phyloP scores from a whole-genome alignment of 2,888 invertebrate genomes.

The Zhengitettix transpicula region DNA sequence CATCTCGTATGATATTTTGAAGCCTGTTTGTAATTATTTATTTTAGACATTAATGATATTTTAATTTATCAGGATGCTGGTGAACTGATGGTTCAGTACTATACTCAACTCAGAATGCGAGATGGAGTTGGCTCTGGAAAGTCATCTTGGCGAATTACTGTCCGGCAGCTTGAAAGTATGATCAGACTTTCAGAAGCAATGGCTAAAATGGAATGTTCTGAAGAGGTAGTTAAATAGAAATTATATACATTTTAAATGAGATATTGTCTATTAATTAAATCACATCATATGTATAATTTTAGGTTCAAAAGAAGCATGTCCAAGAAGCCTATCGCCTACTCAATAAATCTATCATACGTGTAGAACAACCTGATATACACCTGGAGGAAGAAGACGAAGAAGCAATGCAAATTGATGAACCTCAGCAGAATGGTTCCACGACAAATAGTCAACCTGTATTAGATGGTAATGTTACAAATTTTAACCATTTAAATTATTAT shows the following conservation, averaged over 20 bases:
- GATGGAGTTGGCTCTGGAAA: constrained; percentile 54
- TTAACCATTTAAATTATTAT: too few species aligned
- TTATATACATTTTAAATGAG: not conserved
- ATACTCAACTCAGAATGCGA: constrained; percentile 68
- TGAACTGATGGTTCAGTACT: constrained; percentile 71
- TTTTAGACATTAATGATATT: not conserved
- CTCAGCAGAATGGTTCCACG: not conserved
- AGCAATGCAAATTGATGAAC: constrained; percentile 34
- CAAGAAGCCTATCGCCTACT: constrained; percentile 78
- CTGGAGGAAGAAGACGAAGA: constrained; percentile 59
- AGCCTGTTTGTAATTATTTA: too few species aligned
- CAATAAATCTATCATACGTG: constrained; percentile 91
- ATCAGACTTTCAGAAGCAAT: constrained; percentile 91
- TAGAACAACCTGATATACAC: constrained; percentile 94
- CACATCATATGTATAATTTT: not conserved
- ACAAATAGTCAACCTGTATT: not conserved
- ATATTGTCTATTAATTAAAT: too few species aligned
- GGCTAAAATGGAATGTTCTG: constrained; percentile 89
- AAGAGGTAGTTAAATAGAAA: constrained; percentile 40
- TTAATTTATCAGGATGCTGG: constrained; percentile 46
- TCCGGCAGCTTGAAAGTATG: constrained; percentile 89
- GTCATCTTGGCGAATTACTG: constrained; percentile 90
- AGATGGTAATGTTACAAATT: too few species aligned
- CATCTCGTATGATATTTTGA: too few species aligned
- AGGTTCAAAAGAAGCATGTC: constrained; percentile 48